Evolutionary conservation across 2,113 vertebrate genomes (phyloP).

Genomic region (Rynchops niger): DNA sequence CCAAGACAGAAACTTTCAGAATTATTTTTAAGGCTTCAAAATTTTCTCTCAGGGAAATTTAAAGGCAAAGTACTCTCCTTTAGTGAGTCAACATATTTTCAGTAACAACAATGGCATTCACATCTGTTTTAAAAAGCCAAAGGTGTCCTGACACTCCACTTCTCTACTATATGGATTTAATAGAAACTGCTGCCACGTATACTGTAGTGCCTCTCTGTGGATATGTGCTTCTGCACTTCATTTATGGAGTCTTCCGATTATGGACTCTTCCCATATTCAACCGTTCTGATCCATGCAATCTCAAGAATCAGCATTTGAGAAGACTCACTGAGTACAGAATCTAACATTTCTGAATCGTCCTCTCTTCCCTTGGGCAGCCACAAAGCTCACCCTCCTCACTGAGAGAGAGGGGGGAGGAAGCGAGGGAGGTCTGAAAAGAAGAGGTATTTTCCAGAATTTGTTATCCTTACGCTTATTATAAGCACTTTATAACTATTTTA

Average conservation of each 20-base stretch:
- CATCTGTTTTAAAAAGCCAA: not conserved
- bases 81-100: not conserved
- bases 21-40: not conserved
- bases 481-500: not conserved
- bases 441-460: not conserved
- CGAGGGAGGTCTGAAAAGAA: not conserved
- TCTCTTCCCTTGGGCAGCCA: not conserved
- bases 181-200: not conserved
- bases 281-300: not conserved
- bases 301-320: not conserved
- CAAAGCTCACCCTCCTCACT: not conserved
- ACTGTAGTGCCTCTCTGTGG: not conserved
- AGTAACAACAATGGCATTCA: not conserved
- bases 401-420: accelerated
- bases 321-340: not conserved
- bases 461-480: not conserved
- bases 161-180: not conserved
- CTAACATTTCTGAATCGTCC: not conserved
- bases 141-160: not conserved
- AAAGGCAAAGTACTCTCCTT: not conserved
- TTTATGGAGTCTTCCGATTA: not conserved
- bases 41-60: not conserved
- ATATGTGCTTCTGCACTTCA: not conserved
- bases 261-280: not conserved
- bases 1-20: not conserved